Conservation (phyloP, 2,797 vertebrate species). For the Sebastolobus altivelis region DNA sequence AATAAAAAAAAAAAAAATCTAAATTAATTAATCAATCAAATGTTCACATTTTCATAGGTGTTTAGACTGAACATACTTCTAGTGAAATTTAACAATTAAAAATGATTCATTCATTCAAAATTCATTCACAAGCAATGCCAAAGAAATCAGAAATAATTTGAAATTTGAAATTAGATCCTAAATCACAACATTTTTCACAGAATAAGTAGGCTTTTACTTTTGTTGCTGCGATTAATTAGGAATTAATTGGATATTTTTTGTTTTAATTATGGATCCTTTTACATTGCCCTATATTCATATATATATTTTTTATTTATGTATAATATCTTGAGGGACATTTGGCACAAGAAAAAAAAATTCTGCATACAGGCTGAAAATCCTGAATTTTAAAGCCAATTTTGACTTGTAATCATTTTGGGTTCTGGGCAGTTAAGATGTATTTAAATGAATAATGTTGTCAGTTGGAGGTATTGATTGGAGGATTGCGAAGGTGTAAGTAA, state of each 20-base stretch:
- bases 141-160: neutral
- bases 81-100: neutral
- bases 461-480: constrained; percentile 76
- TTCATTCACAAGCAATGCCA: neutral
- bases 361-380: constrained; percentile 20
- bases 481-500: constrained; percentile 75
- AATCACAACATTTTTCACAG: neutral
- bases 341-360: neutral
- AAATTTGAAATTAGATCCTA: neutral
- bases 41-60: neutral
- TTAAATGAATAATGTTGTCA: constrained; percentile 76
- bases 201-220: neutral
- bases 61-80: neutral
- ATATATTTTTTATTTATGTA: neutral
- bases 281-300: neutral
- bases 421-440: constrained; percentile 62
- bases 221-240: neutral
- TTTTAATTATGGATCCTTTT: neutral
- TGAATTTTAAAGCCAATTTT: constrained; percentile 11
- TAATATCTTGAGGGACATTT: neutral
- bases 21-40: neutral
- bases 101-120: neutral
- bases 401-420: constrained; percentile 16
- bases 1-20: neutral
- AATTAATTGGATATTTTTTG: neutral